Percentiles rank a stretch among this genome's conserved stretches.
Evolutionary conservation across 2,113 vertebrate genomes (phyloP).

Genomic region (Etia nguti): DNA sequence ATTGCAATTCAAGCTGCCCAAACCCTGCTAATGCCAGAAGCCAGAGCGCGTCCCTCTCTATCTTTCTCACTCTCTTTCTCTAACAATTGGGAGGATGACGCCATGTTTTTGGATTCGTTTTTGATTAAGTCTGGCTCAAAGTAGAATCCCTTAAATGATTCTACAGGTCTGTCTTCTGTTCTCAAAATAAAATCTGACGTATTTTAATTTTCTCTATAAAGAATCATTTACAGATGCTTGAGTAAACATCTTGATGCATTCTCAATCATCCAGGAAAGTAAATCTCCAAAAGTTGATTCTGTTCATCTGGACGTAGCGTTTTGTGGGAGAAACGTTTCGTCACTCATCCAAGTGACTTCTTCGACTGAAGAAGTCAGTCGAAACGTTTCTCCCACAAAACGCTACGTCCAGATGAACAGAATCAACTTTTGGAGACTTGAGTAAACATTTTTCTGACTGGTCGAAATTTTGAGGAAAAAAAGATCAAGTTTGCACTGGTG

Average conservation of each 20-base stretch:
- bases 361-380: no score
- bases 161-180: neutral
- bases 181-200: rapidly evolving
- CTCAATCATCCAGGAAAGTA: no score
- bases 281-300: no score
- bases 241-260: no score
- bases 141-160: neutral
- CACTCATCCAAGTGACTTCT: no score
- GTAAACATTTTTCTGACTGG: neutral
- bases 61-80: neutral
- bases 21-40: neutral
- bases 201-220: neutral
- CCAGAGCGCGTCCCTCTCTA: rapidly evolving
- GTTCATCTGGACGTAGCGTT: no score
- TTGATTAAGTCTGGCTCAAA: neutral
- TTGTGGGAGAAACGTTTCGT: no score
- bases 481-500: neutral
- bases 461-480: neutral
- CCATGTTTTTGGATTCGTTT: neutral
- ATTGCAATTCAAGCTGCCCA: neutral
- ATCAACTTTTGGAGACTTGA: no score
- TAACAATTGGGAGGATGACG: neutral
- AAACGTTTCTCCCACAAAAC: no score
- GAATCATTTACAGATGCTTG: neutral
- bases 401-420: no score